phyloP scores from a whole-genome alignment of 2,888 invertebrate genomes.

The Nemurella pictetii region DNA sequence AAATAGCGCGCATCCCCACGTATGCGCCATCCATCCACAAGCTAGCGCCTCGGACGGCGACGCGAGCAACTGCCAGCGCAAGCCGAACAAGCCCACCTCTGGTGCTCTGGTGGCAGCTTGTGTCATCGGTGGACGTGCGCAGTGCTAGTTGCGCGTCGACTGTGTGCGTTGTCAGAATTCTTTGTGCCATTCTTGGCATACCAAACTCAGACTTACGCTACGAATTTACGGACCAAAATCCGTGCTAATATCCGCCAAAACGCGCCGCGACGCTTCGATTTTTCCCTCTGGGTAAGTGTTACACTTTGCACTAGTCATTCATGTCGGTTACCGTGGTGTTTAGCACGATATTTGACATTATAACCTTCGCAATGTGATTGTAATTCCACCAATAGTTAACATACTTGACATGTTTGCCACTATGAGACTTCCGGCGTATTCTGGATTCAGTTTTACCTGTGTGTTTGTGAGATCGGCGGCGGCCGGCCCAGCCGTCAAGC shows the following conservation, averaged over 20 bases:
- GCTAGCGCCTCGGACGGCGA: not conserved
- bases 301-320: constrained; percentile 56
- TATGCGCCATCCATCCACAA: not conserved
- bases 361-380: constrained; percentile 75
- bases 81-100: too few relatives aligned
- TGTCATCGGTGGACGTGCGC: constrained; percentile 71
- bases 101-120: constrained; percentile 60
- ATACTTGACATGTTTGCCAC: constrained; percentile 68
- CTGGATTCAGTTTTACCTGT: constrained; percentile 36
- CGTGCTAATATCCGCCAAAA: constrained; percentile 66
- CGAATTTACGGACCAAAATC: constrained; percentile 65
- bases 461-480: not conserved
- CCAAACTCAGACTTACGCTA: constrained; percentile 66
- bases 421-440: constrained; percentile 48
- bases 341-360: constrained; percentile 53
- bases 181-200: constrained; percentile 97
- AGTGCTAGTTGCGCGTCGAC: constrained; percentile 77
- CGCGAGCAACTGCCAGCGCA: not conserved
- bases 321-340: constrained; percentile 38
- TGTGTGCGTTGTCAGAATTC: constrained; percentile 94
- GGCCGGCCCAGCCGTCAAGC: not conserved
- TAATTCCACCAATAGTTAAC: constrained; percentile 76
- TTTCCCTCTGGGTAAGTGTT: constrained; percentile 73
- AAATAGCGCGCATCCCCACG: too few relatives aligned
- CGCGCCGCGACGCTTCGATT: constrained; percentile 64